Evolutionary conservation across 2,797 vertebrate genomes (phyloP).

Genomic region (Sebastes baramenuke): DNA sequence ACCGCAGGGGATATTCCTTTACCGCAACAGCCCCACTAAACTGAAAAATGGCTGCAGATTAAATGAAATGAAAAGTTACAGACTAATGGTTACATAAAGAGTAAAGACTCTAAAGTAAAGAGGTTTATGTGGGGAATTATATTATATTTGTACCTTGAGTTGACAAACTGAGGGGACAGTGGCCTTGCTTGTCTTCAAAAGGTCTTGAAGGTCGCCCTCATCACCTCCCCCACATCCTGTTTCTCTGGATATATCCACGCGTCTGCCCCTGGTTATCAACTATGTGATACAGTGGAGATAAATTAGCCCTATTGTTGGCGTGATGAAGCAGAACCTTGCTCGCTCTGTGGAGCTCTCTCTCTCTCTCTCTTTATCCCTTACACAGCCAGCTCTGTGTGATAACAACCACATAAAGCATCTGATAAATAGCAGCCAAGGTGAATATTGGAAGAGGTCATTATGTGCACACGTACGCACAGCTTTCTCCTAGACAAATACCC

Average conservation of each 20-base stretch:
- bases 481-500: neutral
- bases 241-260: slow-evolving; percentile 29
- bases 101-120: neutral
- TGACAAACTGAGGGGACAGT: neutral
- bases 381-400: slow-evolving; percentile 9
- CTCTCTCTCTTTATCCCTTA: slow-evolving; percentile 27
- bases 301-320: slow-evolving; percentile 48
- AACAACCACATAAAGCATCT: slow-evolving; percentile 52
- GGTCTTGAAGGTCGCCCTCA: slow-evolving; percentile 5
- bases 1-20: neutral
- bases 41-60: neutral
- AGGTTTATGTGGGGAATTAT: neutral
- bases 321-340: slow-evolving; percentile 50
- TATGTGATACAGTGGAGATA: slow-evolving; percentile 43
- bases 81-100: neutral
- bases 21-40: neutral
- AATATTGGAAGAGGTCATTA: slow-evolving; percentile 59
- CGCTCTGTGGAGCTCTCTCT: neutral
- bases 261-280: slow-evolving; percentile 34
- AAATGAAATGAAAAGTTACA: neutral
- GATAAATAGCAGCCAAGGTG: slow-evolving; percentile 65
- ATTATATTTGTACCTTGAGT: neutral
- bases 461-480: neutral
- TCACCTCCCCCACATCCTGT: slow-evolving; percentile 11
- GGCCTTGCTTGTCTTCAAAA: slow-evolving; percentile 16